Base-by-base conservation (phyloP, 2,888 invertebrate species). In the Standfussiana lucernea region DNA sequence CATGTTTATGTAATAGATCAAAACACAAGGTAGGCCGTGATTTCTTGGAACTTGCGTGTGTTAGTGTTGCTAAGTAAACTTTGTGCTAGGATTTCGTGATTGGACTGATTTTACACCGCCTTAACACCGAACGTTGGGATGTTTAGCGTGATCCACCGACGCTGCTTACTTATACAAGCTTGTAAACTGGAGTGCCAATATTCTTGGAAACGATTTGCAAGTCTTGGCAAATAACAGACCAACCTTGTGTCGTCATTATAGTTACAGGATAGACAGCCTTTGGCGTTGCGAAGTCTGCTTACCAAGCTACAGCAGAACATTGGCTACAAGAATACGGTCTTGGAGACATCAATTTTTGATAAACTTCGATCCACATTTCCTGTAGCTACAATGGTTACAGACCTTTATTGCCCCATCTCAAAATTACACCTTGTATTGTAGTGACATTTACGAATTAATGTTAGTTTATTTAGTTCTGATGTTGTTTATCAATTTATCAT, bases 1-100 rank as follows among this genome's bases (percentile, higher is more conserved):
- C 53, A 73, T 84, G 75, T 85, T 79, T 74, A 77, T 72, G 59
- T 75, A 72, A 64, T 70, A 70, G 32, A 47, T 59, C 62, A 56
- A 68, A 35, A 59, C 18, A 45, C 40, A 64, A 68, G 47, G 40
- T 64, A 32, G 50, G 37, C n/a, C 21, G 21, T 69, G 59, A 67
- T 65, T 62, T 64, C 50, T 62, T 21, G 37, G 45, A 71, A 53
- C 8, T 37, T 8, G 32, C 24, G 56, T 42, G 42, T 61, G 56
- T 80, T 71, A 42, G 42, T 42, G 65, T 72, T 68, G 24, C 47
- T 72, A 74, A 61, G 66, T 70, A 59, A 66, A 78, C 53, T 42
- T 59, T 64, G 42, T 67, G 10, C n/a, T 61, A 28, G 70, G 56
- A 56, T 72, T 69, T 75, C 61, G 32, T 40, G 18, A 8, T n/a